These are phyloP conservation scores for Orchestia grillus DNA, from an alignment of 1,140 invertebrate genomes.

Conservation along the genomic window DNA sequence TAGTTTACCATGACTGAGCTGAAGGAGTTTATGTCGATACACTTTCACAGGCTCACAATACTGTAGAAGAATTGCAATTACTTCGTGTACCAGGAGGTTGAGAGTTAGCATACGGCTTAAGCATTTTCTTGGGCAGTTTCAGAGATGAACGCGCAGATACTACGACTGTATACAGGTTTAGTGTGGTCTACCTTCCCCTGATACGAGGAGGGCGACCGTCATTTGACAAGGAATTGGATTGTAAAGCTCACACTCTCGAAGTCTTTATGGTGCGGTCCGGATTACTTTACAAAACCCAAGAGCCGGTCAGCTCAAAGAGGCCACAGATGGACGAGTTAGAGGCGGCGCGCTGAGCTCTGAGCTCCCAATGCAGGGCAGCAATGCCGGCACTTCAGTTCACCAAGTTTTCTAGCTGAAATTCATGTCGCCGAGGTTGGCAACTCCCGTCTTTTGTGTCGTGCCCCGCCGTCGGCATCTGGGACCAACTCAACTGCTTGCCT, in stretches of 20 bases:
- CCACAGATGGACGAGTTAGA: neutral
- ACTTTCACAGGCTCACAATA: neutral
- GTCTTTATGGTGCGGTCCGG: neutral
- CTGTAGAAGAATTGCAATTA: neutral
- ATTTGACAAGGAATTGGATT: neutral
- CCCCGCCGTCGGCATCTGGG: too few relatives aligned
- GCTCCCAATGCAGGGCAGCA: neutral
- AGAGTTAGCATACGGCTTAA: neutral
- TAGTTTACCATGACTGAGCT: neutral
- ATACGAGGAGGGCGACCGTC: neutral
- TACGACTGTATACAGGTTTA: neutral
- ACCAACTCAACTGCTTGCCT: too few relatives aligned
- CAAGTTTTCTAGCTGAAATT: neutral
- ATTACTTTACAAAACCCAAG: neutral
- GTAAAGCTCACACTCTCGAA: neutral
- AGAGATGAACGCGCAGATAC: neutral
- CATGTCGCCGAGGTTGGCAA: too few relatives aligned
- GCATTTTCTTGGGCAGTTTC: neutral
- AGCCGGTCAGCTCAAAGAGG: neutral
- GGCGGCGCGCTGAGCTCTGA: neutral
- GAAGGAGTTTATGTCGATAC: neutral
- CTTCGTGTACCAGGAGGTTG: neutral
- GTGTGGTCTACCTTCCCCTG: neutral
- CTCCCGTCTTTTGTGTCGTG: too few relatives aligned
- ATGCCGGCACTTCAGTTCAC: neutral